These are phyloP conservation scores for Sitobion miscanthi DNA, from an alignment of 1,140 invertebrate species.

Conservation along the genomic window DNA sequence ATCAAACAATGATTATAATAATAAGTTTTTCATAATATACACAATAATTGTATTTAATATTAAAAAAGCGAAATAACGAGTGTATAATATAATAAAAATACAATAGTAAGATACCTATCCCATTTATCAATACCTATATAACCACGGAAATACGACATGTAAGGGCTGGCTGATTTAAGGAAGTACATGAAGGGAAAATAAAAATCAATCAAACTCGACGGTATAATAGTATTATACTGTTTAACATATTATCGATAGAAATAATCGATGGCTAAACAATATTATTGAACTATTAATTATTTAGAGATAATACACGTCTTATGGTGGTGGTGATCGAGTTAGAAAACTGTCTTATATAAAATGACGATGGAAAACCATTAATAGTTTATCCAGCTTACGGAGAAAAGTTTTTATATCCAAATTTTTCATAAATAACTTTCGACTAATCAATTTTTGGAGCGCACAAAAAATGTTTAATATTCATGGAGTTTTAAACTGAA, in stretches of 20 bases:
- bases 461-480: neutral
- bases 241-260: neutral
- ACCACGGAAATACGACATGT: neutral
- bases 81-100: too few relatives aligned
- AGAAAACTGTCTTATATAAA: neutral
- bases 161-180: neutral
- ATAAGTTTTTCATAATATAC: neutral
- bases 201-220: neutral
- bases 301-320: neutral
- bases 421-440: neutral
- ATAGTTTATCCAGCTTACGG: neutral
- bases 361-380: neutral
- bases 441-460: neutral
- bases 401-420: neutral
- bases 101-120: too few relatives aligned
- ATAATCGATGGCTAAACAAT: neutral
- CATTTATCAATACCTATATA: neutral
- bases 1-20: neutral
- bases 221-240: neutral
- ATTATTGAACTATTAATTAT: neutral
- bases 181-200: neutral
- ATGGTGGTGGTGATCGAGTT: neutral
- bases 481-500: neutral
- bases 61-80: too few relatives aligned
- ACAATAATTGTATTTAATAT: neutral